A percentile compares a stretch with the other conserved stretches of the same genome.
These are phyloP conservation scores for Ceratothoa steindachneri DNA, from an alignment of 2,888 invertebrate species.

Conservation along the genomic window DNA sequence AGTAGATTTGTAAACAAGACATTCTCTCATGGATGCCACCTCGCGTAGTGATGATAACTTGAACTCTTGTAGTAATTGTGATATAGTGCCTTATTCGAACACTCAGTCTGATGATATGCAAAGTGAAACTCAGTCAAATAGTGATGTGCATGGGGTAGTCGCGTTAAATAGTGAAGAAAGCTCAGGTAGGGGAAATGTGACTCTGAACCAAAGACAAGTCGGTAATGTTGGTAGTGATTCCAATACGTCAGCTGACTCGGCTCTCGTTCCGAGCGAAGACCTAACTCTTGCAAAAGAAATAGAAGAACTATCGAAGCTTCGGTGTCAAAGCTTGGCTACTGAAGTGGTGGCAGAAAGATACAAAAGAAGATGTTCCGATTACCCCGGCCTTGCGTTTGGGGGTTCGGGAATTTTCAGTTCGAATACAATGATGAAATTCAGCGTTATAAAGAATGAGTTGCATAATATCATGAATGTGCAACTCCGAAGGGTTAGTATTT, in stretches of 20 bases:
- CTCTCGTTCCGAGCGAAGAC: constrained; percentile 19
- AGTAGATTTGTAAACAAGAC: constrained; percentile 6
- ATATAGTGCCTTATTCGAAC: background rate
- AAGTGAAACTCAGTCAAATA: constrained; percentile 2
- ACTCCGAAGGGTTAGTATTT: constrained; percentile 83
- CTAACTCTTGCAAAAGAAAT: constrained; percentile 62
- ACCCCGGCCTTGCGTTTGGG: constrained; percentile 86
- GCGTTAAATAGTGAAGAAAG: background rate
- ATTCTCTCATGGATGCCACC: constrained; percentile 41
- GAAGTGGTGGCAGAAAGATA: constrained; percentile 68
- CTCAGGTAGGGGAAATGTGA: constrained; percentile 7
- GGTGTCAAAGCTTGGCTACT: constrained; percentile 83
- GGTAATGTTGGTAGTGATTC: constrained; percentile 38
- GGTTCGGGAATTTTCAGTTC: constrained; percentile 83
- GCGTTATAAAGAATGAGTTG: constrained; percentile 91
- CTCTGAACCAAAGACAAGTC: background rate
- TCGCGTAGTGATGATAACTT: constrained; percentile 16
- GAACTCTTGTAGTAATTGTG: background rate
- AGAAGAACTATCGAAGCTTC: constrained; percentile 68
- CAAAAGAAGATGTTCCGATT: constrained; percentile 75
- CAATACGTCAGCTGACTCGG: constrained; percentile 30
- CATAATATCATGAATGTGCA: constrained; percentile 96
- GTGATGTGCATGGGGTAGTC: background rate
- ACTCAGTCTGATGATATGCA: background rate
- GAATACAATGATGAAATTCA: constrained; percentile 96